Evolutionary conservation across 2,797 vertebrate genomes (phyloP).

Genomic region (Carduelis carduelis): DNA sequence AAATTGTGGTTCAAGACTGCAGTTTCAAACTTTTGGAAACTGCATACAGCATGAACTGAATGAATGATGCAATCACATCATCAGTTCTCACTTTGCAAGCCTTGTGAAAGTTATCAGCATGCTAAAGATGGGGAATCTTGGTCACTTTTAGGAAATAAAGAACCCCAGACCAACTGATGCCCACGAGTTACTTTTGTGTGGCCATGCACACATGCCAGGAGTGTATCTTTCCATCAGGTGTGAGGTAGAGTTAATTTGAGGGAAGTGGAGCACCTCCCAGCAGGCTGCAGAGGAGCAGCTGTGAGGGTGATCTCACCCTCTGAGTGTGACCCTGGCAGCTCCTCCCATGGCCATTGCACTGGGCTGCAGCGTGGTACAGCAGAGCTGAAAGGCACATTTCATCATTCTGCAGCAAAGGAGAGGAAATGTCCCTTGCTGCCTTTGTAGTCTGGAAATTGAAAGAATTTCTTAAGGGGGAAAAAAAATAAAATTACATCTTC

Average conservation of each 20-base stretch:
- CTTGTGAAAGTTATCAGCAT: not conserved
- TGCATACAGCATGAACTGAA: not conserved
- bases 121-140: not conserved
- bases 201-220: not conserved
- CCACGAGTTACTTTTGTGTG: not conserved
- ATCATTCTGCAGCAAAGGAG: not conserved
- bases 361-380: not conserved
- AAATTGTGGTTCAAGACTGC: not conserved
- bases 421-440: not conserved
- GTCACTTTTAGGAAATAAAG: not conserved
- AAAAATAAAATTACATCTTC: not conserved
- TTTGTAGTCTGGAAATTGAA: not conserved
- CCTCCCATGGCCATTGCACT: not conserved
- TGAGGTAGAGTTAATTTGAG: not conserved
- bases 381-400: not conserved
- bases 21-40: not conserved
- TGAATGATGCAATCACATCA: not conserved
- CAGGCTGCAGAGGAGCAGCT: not conserved
- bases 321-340: not conserved
- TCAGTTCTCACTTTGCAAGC: not conserved
- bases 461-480: not conserved
- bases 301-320: not conserved
- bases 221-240: not conserved
- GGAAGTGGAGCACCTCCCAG: not conserved
- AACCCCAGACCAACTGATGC: not conserved